Evolutionary conservation across 2,797 vertebrate species (phyloP).

Genomic region (Botia almorhae): DNA sequence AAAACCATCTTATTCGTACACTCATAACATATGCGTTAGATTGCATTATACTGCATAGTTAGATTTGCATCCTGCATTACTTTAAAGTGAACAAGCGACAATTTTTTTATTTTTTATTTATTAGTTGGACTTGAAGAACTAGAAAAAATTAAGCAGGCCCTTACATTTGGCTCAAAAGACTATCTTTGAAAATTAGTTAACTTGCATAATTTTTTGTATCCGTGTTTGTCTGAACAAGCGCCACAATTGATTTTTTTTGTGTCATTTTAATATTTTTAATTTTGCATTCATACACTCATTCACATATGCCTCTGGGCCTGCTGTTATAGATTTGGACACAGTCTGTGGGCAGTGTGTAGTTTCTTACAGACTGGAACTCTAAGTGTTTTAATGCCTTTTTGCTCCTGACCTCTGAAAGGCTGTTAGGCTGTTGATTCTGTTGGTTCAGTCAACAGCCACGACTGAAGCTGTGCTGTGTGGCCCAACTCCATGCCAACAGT

Average conservation of each 20-base stretch:
- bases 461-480: constrained; percentile 41
- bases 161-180: too few relatives aligned
- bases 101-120: too few relatives aligned
- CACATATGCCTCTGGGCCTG: background rate
- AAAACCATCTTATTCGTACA: background rate
- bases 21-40: background rate
- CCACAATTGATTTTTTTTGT: too few relatives aligned
- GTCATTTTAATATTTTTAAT: background rate
- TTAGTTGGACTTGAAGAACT: background rate
- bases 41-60: background rate
- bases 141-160: too few relatives aligned
- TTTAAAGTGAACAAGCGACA: background rate
- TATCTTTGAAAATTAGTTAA: too few relatives aligned
- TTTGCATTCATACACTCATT: background rate
- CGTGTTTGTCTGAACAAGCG: too few relatives aligned
- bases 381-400: background rate
- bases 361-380: background rate
- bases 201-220: too few relatives aligned
- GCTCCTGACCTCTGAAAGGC: constrained; percentile 20
- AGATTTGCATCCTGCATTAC: background rate
- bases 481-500: constrained; percentile 38
- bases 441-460: constrained; percentile 32
- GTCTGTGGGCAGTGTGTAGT: background rate
- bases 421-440: constrained; percentile 10
- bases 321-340: background rate